phyloP scores from a whole-genome alignment of 2,888 invertebrate species.

The Drosophila colorata region DNA sequence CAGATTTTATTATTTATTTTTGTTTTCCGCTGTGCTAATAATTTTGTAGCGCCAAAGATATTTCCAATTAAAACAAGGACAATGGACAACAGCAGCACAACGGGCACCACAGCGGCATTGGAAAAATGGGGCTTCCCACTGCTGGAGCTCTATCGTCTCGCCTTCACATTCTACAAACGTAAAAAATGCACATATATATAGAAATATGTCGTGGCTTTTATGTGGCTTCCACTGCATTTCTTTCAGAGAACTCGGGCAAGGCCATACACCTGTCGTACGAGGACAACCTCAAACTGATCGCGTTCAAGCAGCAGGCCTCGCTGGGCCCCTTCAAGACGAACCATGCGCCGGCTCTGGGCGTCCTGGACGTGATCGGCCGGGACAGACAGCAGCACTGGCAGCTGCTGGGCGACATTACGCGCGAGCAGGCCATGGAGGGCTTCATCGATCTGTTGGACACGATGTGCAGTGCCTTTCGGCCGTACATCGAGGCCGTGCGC shows the following conservation, averaged over 20 bases:
- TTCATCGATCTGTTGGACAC: conserved; percentile 95
- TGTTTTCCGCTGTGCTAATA: conserved; percentile 59
- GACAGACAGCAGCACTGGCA: conserved; percentile 98
- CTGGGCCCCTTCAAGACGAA: conserved; percentile 93
- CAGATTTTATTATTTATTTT: conserved; percentile 70
- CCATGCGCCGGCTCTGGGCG: conserved; percentile 93
- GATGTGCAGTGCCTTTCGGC: conserved; percentile 95
- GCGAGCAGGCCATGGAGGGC: conserved; percentile 95
- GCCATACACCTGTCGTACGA: conserved; percentile 97
- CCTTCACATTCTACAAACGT: conserved; percentile 97
- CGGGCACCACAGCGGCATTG: conserved; percentile 42
- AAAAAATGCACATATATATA: conserved; percentile 64
- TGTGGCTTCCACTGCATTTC: conserved; percentile 39
- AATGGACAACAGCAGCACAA: conserved; percentile 25
- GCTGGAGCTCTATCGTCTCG: conserved; percentile 94
- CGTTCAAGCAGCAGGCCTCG: conserved; percentile 95
- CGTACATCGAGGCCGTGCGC: conserved; percentile 96
- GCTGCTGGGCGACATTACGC: conserved; percentile 93
- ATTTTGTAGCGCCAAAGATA: conserved; percentile 36
- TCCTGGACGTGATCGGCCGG: conserved; percentile 97
- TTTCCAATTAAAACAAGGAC: conserved; percentile 3
- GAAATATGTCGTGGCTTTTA: conserved; percentile 11
- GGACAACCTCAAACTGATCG: conserved; percentile 95
- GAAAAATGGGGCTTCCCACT: conserved; percentile 90
- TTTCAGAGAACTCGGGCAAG: conserved; percentile 97